Evolutionary conservation across 1,140 invertebrate species (phyloP).

Genomic region (Brachionus asplanchnoidis): DNA sequence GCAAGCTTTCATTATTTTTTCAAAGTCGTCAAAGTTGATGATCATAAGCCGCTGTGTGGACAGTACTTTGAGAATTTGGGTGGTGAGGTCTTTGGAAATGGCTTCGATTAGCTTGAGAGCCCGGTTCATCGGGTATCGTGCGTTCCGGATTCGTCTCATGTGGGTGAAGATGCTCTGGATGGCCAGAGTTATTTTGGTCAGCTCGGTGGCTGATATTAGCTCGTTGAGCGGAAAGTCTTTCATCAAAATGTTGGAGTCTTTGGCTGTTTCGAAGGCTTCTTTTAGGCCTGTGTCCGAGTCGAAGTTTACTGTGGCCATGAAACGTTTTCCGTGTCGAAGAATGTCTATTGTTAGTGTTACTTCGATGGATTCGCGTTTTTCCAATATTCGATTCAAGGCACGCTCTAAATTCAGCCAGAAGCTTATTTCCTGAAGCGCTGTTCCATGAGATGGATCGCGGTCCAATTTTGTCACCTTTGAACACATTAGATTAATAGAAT

Average conservation of each 20-base stretch:
- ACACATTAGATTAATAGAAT: too few relatives aligned
- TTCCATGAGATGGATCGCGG: slow-evolving; percentile 92
- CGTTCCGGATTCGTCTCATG: slow-evolving; percentile 87
- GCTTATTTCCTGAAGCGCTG: slow-evolving; percentile 89
- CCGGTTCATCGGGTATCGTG: slow-evolving; percentile 93
- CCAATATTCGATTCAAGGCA: slow-evolving; percentile 88
- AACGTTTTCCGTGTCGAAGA: slow-evolving; percentile 93
- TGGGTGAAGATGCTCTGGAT: slow-evolving; percentile 86
- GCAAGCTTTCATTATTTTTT: slow-evolving; percentile 87
- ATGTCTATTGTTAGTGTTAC: slow-evolving; percentile 91
- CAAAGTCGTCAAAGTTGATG: slow-evolving; percentile 96
- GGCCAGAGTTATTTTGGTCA: slow-evolving; percentile 81
- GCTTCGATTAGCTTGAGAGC: slow-evolving; percentile 88
- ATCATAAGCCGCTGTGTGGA: slow-evolving; percentile 93
- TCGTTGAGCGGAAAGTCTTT: slow-evolving; percentile 99
- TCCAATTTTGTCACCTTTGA: slow-evolving; percentile 87
- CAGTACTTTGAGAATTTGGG: slow-evolving; percentile 84
- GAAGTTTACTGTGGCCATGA: slow-evolving; percentile 96
- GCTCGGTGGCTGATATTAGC: slow-evolving; percentile 86
- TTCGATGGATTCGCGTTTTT: slow-evolving; percentile 86
- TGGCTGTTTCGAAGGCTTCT: slow-evolving; percentile 89
- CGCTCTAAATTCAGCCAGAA: slow-evolving; percentile 99
- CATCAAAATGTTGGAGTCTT: slow-evolving; percentile 97
- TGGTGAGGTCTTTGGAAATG: slow-evolving; percentile 87
- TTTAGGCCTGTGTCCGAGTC: slow-evolving; percentile 96